phyloP scores from a whole-genome alignment of 1,140 invertebrate genomes.

The Diabrotica virgifera region DNA sequence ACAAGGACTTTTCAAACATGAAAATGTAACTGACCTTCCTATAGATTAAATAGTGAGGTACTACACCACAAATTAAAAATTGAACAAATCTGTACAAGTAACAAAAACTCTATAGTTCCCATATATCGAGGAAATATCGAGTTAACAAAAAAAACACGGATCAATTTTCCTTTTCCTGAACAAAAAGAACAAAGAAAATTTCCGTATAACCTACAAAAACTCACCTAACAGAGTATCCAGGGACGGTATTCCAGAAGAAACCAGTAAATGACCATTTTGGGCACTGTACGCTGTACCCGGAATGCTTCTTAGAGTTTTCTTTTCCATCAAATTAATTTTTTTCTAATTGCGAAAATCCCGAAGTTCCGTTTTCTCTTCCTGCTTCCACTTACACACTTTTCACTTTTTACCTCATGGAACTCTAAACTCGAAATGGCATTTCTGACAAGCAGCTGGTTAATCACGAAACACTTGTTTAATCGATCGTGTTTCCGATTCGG shows the following conservation, averaged over 20 bases:
- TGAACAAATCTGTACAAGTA: slow-evolving; percentile 14
- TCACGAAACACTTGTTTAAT: not conserved
- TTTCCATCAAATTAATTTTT: slow-evolving; percentile 32
- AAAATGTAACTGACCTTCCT: slow-evolving; percentile 15
- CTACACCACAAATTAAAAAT: not conserved
- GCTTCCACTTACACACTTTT: not conserved
- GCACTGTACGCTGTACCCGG: slow-evolving; percentile 62
- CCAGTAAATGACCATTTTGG: slow-evolving; percentile 65
- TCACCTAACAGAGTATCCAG: slow-evolving; percentile 65
- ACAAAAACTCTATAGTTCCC: too few species aligned
- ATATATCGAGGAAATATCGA: too few species aligned
- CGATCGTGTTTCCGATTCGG: too few species aligned
- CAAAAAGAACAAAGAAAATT: slow-evolving; percentile 34
- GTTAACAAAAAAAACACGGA: too few species aligned
- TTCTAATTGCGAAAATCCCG: slow-evolving; percentile 1
- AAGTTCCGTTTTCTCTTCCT: not conserved
- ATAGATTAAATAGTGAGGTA: not conserved
- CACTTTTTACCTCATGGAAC: not conserved
- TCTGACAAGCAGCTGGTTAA: not conserved
- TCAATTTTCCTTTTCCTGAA: not conserved
- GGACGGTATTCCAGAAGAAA: slow-evolving; percentile 70
- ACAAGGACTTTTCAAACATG: slow-evolving; percentile 11
- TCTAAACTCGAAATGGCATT: not conserved
- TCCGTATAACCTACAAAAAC: slow-evolving; percentile 28
- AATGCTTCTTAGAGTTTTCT: slow-evolving; percentile 46